Evolutionary conservation across 2,888 invertebrate genomes (phyloP), one percentile per base, ranked within the genome.

Genomic region (Bedellia somnulentella): DNA sequence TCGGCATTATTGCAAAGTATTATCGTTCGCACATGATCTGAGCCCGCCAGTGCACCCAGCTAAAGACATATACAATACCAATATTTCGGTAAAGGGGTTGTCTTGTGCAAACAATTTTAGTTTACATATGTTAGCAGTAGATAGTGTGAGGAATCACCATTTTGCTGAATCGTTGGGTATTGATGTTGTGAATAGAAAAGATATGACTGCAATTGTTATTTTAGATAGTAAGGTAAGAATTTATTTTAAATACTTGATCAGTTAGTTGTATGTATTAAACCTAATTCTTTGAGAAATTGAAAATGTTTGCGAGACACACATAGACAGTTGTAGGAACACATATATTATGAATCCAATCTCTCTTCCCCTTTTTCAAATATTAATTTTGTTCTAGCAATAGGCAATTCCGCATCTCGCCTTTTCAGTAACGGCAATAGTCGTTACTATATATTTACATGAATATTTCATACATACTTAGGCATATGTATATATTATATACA

Each of bases 131-230:
- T 59, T 89, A 18, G 86, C 87, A 1, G 78, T 93, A 42, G 91
- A 93, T 51, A 86, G 86, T 40, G 57, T 84, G 2, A 63, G 79
- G 30, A 86, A 87, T 48, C 81, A 81, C 41, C 82, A 86, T 45
- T 87, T 91, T 49, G 86, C 89, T 1, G 83, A 87, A 48, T 79
- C 80, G 14, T 77, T 92, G 4, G 90, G 89, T 2, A 77, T 90
- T 13, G 82, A 89, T 53, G 59, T 87, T 17, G 54, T 59, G 8
- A 76, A 68, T 24, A 70, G 54, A 34, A 75, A 62, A 34, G 81
- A 86, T 45, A 82, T 78, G 59, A 86, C 86, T 17, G 80, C 81
- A 15, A 81, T 81, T 25, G 79, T 88, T 31, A 85, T 90, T 45
- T 61, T 90, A 39, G 85, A 89, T 58, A 80, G 80, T 40, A 77